Evolutionary conservation across 2,797 vertebrate species (phyloP).

Genomic region (Mallotus villosus): DNA sequence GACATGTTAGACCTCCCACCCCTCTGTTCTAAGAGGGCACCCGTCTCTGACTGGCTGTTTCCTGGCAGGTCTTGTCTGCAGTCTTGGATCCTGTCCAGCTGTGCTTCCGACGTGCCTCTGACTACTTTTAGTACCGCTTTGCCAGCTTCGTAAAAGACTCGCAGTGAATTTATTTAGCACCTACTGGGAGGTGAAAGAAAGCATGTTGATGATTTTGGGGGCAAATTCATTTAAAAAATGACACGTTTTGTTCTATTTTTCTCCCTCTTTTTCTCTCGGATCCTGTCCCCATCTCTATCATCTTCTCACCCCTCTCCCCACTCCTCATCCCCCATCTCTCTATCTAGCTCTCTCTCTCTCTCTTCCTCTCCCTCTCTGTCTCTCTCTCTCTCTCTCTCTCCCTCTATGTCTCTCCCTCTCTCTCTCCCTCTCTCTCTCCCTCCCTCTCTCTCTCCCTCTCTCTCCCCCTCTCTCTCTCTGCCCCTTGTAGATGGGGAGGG

Average conservation of each 20-base stretch:
- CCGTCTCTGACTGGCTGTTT: conserved; percentile 33
- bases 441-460: background rate
- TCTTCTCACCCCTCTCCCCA: background rate
- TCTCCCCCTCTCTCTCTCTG: background rate
- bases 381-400: background rate
- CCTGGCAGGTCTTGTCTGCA: conserved; percentile 34
- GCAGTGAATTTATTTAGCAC: background rate
- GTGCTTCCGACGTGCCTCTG: conserved; percentile 13
- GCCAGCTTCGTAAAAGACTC: background rate
- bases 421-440: no score
- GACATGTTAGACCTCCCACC: conserved; percentile 43
- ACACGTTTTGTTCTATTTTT: background rate
- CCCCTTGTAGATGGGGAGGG: conserved; percentile 86
- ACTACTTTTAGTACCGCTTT: background rate
- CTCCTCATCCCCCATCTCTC: no score
- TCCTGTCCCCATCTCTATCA: background rate
- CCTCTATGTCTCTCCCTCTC: no score
- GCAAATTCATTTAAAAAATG: background rate
- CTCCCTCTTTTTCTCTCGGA: no score
- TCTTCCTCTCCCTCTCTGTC: background rate
- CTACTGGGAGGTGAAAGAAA: background rate
- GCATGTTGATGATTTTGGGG: background rate
- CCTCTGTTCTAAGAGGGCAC: conserved; percentile 51
- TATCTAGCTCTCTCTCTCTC: background rate
- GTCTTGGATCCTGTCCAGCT: conserved; percentile 30